Percentiles rank a stretch among this genome's conserved stretches.
These are phyloP conservation scores for Cherax destructor DNA, from an alignment of 1,140 invertebrate genomes.

Conservation along the genomic window DNA sequence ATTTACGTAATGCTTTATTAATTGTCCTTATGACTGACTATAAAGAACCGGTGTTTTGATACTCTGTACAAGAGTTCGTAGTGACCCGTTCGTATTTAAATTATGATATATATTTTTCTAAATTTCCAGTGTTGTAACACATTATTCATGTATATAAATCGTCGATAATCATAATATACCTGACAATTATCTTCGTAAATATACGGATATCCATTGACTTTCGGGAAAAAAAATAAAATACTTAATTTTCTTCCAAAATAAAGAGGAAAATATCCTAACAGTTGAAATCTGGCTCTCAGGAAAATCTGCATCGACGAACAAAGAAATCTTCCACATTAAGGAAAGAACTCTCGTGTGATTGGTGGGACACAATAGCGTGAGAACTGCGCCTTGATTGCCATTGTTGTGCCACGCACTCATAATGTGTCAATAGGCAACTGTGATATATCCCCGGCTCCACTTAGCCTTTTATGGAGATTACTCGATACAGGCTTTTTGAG, in stretches of 20 bases:
- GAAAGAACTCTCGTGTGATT: constrained; percentile 27
- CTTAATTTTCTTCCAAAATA: not conserved
- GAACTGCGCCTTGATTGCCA: constrained; percentile 41
- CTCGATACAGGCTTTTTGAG: not conserved
- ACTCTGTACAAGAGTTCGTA: too few species aligned
- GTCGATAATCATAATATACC: too few species aligned
- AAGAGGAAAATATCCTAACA: not conserved
- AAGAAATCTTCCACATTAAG: constrained; percentile 10
- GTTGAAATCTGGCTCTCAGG: constrained; percentile 17
- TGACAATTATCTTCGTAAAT: too few species aligned
- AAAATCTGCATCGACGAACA: constrained; percentile 40
- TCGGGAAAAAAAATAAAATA: too few species aligned
- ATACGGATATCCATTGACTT: too few species aligned
- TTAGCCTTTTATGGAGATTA: constrained; percentile 10
- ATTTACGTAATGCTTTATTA: too few species aligned
- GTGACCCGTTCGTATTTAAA: too few species aligned
- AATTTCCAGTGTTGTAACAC: too few species aligned
- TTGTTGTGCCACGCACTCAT: constrained; percentile 17
- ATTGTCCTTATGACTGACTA: too few species aligned
- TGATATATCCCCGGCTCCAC: constrained; percentile 2
- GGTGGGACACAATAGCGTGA: constrained; percentile 40
- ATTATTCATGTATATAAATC: too few species aligned
- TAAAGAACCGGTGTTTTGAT: too few species aligned
- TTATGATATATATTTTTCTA: too few species aligned
- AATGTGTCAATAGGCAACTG: constrained; percentile 44